These are phyloP conservation scores for Lampris incognitus DNA, from an alignment of 2,113 vertebrate genomes.

Conservation along the genomic window DNA sequence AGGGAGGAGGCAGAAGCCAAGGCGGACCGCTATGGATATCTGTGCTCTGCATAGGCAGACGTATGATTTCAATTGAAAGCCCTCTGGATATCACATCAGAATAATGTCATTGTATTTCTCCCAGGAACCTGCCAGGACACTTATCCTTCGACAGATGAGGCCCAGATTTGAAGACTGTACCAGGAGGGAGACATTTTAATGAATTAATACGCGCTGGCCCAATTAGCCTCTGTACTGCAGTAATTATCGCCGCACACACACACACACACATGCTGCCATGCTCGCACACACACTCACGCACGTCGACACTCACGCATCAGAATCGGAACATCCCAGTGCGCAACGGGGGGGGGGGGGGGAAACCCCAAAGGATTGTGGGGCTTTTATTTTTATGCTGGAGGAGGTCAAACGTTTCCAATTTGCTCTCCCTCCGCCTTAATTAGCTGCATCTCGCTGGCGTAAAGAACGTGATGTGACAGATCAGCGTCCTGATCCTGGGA, in stretches of 20 bases:
- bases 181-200: slow-evolving; percentile 82
- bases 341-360: slow-evolving; percentile 34
- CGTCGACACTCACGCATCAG: slow-evolving; percentile 27
- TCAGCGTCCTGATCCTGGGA: slow-evolving; percentile 61
- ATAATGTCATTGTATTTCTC: slow-evolving; percentile 58
- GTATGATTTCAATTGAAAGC: slow-evolving; percentile 1
- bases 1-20: not conserved
- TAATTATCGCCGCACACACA: slow-evolving; percentile 68
- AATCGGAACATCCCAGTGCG: slow-evolving; percentile 76
- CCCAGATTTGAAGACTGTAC: slow-evolving; percentile 76
- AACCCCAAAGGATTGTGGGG: slow-evolving; percentile 74
- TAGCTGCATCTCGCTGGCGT: slow-evolving; percentile 64
- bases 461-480: slow-evolving; percentile 74
- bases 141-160: slow-evolving; percentile 65
- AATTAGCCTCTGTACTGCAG: slow-evolving; percentile 82
- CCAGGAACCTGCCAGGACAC: slow-evolving; percentile 63
- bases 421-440: slow-evolving; percentile 73
- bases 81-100: slow-evolving; percentile 62
- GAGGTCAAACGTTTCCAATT: slow-evolving; percentile 81
- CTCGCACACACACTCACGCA: slow-evolving; percentile 21
- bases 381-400: slow-evolving; percentile 78
- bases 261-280: not conserved
- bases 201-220: slow-evolving; percentile 82
- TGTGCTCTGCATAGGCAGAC: slow-evolving; percentile 33
- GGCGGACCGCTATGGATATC: slow-evolving; percentile 33